Conservation (phyloP, 2,888 invertebrate species). For the Plagodis pulveraria region DNA sequence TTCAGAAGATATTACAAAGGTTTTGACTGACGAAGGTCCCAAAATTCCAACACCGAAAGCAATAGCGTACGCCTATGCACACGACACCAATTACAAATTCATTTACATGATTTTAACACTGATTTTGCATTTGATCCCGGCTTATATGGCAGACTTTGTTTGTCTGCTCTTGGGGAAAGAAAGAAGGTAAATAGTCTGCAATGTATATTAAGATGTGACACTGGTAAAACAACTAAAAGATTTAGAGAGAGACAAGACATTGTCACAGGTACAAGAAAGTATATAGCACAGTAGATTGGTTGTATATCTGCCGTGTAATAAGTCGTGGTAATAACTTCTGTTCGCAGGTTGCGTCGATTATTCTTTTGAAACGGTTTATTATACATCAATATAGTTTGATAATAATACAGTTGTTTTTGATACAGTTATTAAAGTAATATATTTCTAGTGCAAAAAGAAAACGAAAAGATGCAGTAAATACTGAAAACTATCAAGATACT, state of each 20-base stretch:
- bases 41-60: slow-evolving; percentile 7
- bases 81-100: slow-evolving; percentile 2
- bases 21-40: background rate
- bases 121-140: slow-evolving; percentile 30
- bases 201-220: background rate
- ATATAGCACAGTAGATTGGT: background rate
- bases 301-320: too few species aligned
- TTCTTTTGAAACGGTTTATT: too few species aligned
- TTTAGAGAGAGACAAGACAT: too few species aligned
- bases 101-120: slow-evolving; percentile 9
- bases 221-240: too few species aligned
- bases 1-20: background rate
- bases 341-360: too few species aligned
- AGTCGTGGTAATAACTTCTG: too few species aligned
- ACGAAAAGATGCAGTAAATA: too few species aligned
- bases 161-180: slow-evolving; percentile 26
- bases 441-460: too few species aligned
- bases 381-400: too few species aligned
- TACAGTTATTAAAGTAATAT: background rate
- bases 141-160: slow-evolving; percentile 25
- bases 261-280: background rate
- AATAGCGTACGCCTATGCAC: slow-evolving; percentile 14
- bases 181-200: slow-evolving; percentile 23
- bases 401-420: background rate
- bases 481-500: too few species aligned